Base-by-base conservation (phyloP, 2,888 invertebrate genomes). In the Tetropium fuscum region DNA sequence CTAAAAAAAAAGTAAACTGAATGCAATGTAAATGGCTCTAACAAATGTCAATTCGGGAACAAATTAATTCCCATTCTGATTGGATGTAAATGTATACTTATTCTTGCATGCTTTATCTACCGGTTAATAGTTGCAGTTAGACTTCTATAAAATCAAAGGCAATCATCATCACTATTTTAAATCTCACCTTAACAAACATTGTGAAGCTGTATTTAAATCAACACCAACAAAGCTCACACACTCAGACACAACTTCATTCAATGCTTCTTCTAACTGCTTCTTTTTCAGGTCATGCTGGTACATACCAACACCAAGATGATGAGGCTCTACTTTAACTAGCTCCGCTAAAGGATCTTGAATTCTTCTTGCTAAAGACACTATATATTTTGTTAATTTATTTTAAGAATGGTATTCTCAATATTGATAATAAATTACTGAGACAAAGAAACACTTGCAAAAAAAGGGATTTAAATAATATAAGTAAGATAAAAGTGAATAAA, bases 191-290 rank as follows among this genome's bases (percentile, higher is more conserved):
- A 97, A 82, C 59, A 97, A 86, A 70, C 90, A 90, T 49, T 90
- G 87, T 11, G 95, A 94, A 0, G 94, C 91, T 0, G 92, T 93
- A 76, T 97, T 97, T 5, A 97, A 81, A 77, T 97, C 95, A 0
- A 95, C 95, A 0, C 97, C 97, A 0, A 96, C 95, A 81, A 94
- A 93, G 81, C 95, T 96, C 11, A 97, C 97, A 71, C 94, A 93
- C 76, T 96, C 95, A 40, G 91, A 90, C 0, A 97, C 91, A 0
- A 94, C 90, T 69, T 90, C 89, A 68, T 92, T 90, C 11, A 97
- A 81, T 0, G 92, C 88, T 2, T 87, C 83, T 7, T 87, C 87
- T 1, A 97, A 80, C 77, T 88, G 87, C 72, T 91, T 92, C 65
- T 92, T 89, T 5, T 92, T 89, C 16, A 97, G 85, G 76, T 97